Conservation (phyloP, 2,113 vertebrate genomes). For the Engystomops pustulosus region DNA sequence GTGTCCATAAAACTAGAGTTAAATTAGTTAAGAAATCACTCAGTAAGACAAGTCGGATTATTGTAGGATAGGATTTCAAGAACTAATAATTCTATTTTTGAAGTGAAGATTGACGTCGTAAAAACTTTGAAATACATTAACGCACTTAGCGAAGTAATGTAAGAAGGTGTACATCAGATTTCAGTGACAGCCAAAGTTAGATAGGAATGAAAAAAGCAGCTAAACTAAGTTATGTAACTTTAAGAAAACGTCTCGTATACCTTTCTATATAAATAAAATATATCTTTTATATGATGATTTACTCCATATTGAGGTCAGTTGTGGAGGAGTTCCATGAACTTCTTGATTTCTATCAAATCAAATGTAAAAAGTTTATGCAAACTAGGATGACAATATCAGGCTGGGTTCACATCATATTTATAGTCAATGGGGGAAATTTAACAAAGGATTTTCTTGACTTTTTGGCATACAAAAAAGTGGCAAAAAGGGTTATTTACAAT, state of each 20-base stretch:
- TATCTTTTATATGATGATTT: not conserved
- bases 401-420: not conserved
- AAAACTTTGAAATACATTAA: conserved; percentile 46
- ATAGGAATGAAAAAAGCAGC: not conserved
- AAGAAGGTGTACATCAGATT: conserved; percentile 28
- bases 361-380: not conserved
- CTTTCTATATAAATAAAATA: not conserved
- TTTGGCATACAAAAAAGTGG: no score
- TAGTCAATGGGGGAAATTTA: no score
- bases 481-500: no score
- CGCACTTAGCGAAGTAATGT: conserved; percentile 38
- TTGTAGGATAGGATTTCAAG: conserved; percentile 29
- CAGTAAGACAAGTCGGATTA: conserved; percentile 16
- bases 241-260: not conserved
- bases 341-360: not conserved
- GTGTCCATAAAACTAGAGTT: not conserved
- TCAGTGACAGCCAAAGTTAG: conserved; percentile 25
- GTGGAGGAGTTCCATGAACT: not conserved
- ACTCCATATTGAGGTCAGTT: not conserved
- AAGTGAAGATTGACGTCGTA: conserved; percentile 31
- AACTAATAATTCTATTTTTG: conserved; percentile 27
- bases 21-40: conserved; percentile 39
- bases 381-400: not conserved
- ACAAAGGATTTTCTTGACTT: no score
- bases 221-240: not conserved